Evolutionary conservation across 2,888 invertebrate genomes (phyloP).

Genomic region (Monoplex corrugatus): DNA sequence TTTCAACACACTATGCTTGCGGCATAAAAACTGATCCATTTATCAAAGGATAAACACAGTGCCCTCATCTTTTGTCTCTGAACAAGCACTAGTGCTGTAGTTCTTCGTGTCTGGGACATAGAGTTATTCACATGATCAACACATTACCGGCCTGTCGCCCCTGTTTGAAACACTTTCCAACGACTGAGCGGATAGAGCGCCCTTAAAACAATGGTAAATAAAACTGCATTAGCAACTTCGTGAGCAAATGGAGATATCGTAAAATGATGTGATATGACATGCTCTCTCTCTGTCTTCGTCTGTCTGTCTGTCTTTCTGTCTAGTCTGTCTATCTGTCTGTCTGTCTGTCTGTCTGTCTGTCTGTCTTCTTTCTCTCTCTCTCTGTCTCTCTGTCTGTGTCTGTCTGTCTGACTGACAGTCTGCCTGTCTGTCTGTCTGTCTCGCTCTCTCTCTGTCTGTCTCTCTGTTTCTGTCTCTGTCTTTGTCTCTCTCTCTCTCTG

Average conservation of each 20-base stretch:
- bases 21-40: not conserved
- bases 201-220: not conserved
- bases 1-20: not conserved
- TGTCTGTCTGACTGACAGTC: not conserved
- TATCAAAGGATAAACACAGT: not conserved
- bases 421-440: not conserved
- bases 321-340: not conserved
- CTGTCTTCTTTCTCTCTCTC: not conserved
- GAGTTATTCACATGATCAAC: not conserved
- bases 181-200: not conserved
- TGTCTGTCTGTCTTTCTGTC: not conserved
- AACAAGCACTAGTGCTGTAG: not conserved
- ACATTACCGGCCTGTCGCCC: not conserved
- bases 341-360: not conserved
- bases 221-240: slow-evolving; percentile 6
- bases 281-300: not conserved
- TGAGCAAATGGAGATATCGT: not conserved
- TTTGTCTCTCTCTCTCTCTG: not conserved
- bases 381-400: not conserved
- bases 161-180: not conserved
- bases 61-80: not conserved
- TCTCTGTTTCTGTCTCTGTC: no score
- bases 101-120: not conserved
- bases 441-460: not conserved
- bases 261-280: not conserved